phyloP scores from a whole-genome alignment of 2,113 vertebrate species.

The Ahaetulla prasina region DNA sequence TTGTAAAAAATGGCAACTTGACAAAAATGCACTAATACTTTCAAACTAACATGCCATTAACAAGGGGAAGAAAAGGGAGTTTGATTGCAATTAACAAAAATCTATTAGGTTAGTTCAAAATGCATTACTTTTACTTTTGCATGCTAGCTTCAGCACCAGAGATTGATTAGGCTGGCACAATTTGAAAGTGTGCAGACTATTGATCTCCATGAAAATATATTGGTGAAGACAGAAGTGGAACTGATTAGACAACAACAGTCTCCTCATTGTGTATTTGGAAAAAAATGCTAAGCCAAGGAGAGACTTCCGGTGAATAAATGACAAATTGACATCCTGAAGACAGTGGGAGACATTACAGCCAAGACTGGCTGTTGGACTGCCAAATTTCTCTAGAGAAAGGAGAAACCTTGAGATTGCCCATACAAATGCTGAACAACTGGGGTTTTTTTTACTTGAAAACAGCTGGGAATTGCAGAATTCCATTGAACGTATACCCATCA shows the following conservation, averaged over 20 bases:
- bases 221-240: constrained; percentile 29
- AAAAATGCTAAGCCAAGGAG: not conserved
- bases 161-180: not conserved
- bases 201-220: constrained; percentile 14
- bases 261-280: not conserved
- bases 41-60: constrained; percentile 19
- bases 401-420: no score
- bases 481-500: no score
- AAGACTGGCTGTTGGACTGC: not conserved
- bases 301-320: not conserved
- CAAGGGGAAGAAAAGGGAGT: constrained; percentile 2
- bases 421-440: no score
- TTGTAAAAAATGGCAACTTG: constrained; percentile 18
- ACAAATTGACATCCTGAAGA: not conserved
- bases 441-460: no score
- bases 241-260: constrained; percentile 20
- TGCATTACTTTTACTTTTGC: not conserved
- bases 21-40: not conserved
- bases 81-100: constrained; percentile 20
- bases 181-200: constrained; percentile 30
- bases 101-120: constrained; percentile 19
- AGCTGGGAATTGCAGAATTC: no score
- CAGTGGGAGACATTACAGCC: not conserved
- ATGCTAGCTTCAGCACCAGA: constrained; percentile 15
- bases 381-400: not conserved